Evolutionary conservation across 2,797 vertebrate genomes (phyloP).

Genomic region (Silurus aristotelis): DNA sequence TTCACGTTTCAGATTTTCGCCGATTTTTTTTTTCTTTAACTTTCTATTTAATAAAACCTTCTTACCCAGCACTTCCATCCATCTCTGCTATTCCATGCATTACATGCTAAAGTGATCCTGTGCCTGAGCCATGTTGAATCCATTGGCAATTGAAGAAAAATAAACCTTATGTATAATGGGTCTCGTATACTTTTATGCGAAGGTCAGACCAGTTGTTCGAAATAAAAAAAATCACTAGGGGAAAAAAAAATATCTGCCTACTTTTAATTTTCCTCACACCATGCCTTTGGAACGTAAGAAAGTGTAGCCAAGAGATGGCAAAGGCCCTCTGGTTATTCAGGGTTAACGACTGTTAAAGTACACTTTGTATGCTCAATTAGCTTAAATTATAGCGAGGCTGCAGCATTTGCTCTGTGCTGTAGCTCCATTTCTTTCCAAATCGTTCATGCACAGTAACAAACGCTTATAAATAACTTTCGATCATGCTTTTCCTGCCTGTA

Average conservation of each 20-base stretch:
- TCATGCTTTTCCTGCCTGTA: conserved; percentile 9
- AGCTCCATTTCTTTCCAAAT: background rate
- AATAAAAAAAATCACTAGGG: background rate
- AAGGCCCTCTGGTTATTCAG: conserved; percentile 4
- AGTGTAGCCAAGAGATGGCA: background rate
- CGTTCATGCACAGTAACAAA: conserved; percentile 23
- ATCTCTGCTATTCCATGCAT: no score
- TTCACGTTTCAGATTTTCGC: no score
- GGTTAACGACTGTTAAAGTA: conserved; percentile 60
- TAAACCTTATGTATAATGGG: background rate
- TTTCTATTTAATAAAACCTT: no score
- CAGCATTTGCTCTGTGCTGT: background rate
- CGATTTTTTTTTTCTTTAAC: no score
- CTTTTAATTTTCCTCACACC: background rate
- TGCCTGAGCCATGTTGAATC: background rate
- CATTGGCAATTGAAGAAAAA: background rate
- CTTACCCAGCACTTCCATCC: no score
- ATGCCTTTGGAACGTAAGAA: background rate
- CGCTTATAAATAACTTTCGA: background rate
- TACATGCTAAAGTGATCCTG: background rate
- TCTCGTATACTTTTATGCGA: background rate
- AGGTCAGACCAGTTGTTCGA: background rate
- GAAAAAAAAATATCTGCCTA: background rate
- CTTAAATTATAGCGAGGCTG: conserved; percentile 11
- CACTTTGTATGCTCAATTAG: conserved; percentile 22